Percentiles rank a stretch among this genome's conserved stretches.
phyloP scores from a whole-genome alignment of 2,888 invertebrate genomes.

The Achlya flavicornis region DNA sequence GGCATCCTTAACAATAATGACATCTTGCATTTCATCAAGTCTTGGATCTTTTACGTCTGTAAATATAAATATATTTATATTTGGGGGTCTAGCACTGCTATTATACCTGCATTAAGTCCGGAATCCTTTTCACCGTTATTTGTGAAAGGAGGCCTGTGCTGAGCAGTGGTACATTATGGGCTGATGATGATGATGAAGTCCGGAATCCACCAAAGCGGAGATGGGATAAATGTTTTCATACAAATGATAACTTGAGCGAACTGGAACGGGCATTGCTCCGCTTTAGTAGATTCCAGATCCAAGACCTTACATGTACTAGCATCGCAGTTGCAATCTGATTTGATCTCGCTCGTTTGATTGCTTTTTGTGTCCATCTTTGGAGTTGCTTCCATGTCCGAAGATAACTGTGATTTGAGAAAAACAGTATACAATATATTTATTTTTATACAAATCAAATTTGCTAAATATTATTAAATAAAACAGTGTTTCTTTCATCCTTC shows the following conservation, averaged over 20 bases:
- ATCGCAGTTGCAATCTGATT: slow-evolving; percentile 35
- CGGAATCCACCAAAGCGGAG: no score
- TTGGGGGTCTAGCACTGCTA: background rate
- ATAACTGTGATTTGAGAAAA: slow-evolving; percentile 37
- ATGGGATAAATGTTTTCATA: no score
- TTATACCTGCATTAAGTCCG: slow-evolving; percentile 29
- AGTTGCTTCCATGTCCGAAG: slow-evolving; percentile 32
- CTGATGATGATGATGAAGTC: no score
- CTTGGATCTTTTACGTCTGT: slow-evolving; percentile 62
- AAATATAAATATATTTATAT: slow-evolving; percentile 21
- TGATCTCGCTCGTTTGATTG: slow-evolving; percentile 37
- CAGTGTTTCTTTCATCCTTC: background rate
- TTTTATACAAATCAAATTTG: background rate
- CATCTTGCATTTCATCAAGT: slow-evolving; percentile 67
- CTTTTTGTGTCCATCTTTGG: slow-evolving; percentile 45
- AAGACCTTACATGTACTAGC: slow-evolving; percentile 49
- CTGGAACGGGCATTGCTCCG: no score
- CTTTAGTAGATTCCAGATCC: no score
- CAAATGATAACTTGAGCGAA: no score
- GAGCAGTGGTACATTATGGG: no score
- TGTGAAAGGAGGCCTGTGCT: no score
- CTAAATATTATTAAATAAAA: background rate
- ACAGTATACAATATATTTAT: background rate
- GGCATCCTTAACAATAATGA: slow-evolving; percentile 71
- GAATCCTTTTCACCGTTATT: no score